Evolutionary conservation across 2,113 vertebrate species (phyloP).

Genomic region (Tylochromis polylepis): DNA sequence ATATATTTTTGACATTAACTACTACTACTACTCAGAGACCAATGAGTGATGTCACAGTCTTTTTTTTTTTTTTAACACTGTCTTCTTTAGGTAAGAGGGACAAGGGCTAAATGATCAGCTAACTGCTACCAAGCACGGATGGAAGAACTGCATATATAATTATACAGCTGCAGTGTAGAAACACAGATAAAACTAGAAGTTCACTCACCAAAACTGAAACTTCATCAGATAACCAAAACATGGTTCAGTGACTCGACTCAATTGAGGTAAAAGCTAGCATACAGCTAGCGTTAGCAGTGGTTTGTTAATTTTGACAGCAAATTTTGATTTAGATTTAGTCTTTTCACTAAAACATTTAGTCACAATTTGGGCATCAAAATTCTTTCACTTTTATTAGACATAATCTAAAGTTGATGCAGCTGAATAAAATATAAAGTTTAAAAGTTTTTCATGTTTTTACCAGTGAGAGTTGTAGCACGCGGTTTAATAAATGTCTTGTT

Average conservation of each 20-base stretch:
- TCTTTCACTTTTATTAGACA: neutral
- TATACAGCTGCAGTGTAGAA: neutral
- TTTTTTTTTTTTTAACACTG: too few relatives aligned
- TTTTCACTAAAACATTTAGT: neutral
- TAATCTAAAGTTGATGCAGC: neutral
- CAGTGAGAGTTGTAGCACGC: neutral
- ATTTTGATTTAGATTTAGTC: neutral
- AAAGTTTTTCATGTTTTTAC: accelerated
- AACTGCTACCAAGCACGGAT: neutral
- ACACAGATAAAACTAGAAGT: neutral
- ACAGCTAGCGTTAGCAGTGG: neutral
- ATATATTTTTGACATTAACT: neutral
- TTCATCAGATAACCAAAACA: neutral
- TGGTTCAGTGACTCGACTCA: neutral
- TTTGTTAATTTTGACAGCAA: accelerated
- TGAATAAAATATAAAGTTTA: neutral
- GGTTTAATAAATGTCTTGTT: neutral
- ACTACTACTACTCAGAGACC: accelerated
- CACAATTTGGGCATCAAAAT: neutral
- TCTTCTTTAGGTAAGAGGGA: too few relatives aligned
- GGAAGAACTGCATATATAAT: neutral
- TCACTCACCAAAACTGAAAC: neutral
- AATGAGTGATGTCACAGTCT: neutral
- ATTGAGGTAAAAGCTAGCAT: neutral
- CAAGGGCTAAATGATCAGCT: too few relatives aligned